Evolutionary conservation across 2,888 invertebrate species (phyloP), one percentile per base, ranked within the genome.

Genomic region (Drosophila paranaensis): DNA sequence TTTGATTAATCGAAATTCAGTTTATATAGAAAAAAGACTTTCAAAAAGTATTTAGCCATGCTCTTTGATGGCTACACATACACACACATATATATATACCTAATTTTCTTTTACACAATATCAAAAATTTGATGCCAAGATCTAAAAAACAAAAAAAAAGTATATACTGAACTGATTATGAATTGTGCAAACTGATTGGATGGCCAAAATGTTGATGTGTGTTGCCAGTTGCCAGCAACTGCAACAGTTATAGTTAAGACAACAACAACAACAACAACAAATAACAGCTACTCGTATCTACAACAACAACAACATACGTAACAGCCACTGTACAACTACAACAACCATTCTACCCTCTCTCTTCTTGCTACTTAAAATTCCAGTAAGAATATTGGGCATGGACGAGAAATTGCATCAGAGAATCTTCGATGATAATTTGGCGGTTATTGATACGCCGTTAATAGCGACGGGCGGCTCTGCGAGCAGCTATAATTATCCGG

Each of bases 381-480:
- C 93, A 93, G 93, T 93, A 90, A 92, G 93, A 91, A 89, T 93
- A 82, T 93, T 93, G 93, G 93, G 93, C 90, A 92, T 93, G 93
- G 93, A 93, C 91, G 93, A 93, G 79, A 92, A 88, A 88, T 91
- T 92, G 85, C 93, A 93, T 90, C 92, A 92, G 89, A 91, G 90
- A 86, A 90, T 93, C 82, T 92, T 92, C 86, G 93, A 93, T 82
- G 93, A 93, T 83, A 93, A 92, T 91, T 90, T 93, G 91, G 91
- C 91, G 86, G 90, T 92, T 62, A 93, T 93, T 87, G 93, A 93
- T 89, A 93, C 93, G 88, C 93, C 93, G 74, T 85, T 93, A 58
- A 91, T 93, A 88, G 91, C 91, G 68, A 90, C 58, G 67, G 83
- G 89, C 63, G 67, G 77, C 61, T 63, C 77, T 55, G 72, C 77